Base-by-base conservation (phyloP, 2,888 invertebrate genomes). In the Taphrorychus bicolor region DNA sequence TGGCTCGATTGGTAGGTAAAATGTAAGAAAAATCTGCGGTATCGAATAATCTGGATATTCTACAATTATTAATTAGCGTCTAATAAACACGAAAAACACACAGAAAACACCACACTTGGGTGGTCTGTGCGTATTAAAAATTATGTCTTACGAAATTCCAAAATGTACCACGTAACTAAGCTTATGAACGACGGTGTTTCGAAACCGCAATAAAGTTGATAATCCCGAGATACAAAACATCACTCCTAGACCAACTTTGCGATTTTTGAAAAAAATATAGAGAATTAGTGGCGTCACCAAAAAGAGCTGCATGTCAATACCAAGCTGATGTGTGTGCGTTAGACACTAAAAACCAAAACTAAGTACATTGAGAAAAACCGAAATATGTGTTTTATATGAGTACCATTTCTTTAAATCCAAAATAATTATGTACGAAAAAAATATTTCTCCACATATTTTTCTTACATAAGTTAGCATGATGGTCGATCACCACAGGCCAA, bases 281-380 rank as follows among this genome's bases (percentile, higher is more conserved):
- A 88, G 84, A 74, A 88, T 81, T 2, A 88, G 59, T 0, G 89
- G 89, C 0, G 88, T 87, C 21, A 87, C 75, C 0, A 85, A 79
- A 75, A 88, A 89, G 18, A 89, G 78, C 78, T 89, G 88, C 32
- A 88, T 89, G 74, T 89, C 89, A 72, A 89, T 89, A 56, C 89
- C 89, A 61, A 89, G 75, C 76, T 89, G 89, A 78, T 89, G 89
- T 0, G 89, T 89, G 71, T 89, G 89, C 0, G 88, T 89, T 21
- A 89, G 79, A 74, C 89, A 89, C 87, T 87, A 76, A 24, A 57
- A 57, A 41, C 17, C 11, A 17, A 41, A n/a, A 51, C 5, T 51
- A 2, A n/a, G 11, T 53, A 53, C 18, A 51, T 51, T n/a, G 14
- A 17, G 7, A 11, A 2, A 45, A 17, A 17, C 4, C 14, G 14